Percentiles rank a stretch among this genome's conserved stretches.
Conservation (phyloP, 2,113 vertebrate species). For the Pelusios castaneus region DNA sequence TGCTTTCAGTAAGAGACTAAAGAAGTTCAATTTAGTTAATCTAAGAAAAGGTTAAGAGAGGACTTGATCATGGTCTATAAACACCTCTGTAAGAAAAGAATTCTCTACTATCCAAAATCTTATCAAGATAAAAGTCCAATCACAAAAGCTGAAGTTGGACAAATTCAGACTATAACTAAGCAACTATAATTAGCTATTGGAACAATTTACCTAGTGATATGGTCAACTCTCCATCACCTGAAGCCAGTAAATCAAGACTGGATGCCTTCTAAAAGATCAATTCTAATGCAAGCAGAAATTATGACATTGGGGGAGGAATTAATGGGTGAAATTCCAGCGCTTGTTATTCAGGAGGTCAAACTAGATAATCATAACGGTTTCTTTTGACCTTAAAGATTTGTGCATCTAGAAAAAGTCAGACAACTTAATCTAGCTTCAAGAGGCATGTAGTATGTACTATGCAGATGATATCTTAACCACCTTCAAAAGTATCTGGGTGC, state of each 20-base stretch:
- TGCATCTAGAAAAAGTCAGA: not conserved
- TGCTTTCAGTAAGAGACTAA: accelerated
- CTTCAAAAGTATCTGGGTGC: not conserved
- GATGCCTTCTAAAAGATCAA: not conserved
- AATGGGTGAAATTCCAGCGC: not conserved
- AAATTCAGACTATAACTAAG: not conserved
- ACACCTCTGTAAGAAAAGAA: not conserved
- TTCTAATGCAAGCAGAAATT: not conserved
- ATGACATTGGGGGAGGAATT: not conserved
- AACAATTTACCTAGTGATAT: not conserved
- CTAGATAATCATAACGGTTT: not conserved
- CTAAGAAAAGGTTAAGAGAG: not conserved
- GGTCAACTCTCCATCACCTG: not conserved
- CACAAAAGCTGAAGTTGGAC: not conserved
- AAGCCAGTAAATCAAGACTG: not conserved
- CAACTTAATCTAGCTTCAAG: not conserved
- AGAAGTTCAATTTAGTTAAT: not conserved
- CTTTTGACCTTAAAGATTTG: not conserved
- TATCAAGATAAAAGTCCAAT: not conserved
- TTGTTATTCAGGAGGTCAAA: not conserved
- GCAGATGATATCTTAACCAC: not conserved
- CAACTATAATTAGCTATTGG: not conserved
- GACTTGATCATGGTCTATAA: not conserved
- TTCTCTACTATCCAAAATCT: not conserved
- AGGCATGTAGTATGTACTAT: not conserved